Evolutionary conservation across 2,888 invertebrate species (phyloP).

Genomic region (Zaprionus lineosus): DNA sequence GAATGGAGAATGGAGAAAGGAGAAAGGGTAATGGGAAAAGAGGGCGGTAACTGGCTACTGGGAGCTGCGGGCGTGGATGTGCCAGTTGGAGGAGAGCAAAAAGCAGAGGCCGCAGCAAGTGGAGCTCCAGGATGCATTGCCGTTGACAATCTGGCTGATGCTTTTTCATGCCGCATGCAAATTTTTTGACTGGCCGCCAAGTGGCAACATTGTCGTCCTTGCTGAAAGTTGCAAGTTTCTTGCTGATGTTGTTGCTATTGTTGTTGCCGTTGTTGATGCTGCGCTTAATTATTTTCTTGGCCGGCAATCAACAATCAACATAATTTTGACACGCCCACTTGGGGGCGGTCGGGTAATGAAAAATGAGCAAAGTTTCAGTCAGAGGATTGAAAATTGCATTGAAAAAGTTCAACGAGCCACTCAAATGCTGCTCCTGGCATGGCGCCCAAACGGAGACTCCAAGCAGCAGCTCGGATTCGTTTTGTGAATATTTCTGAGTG

Average conservation of each 20-base stretch:
- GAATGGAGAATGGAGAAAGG: no score
- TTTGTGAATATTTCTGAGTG: no score
- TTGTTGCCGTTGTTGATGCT: constrained; percentile 28
- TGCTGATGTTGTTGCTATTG: constrained; percentile 1
- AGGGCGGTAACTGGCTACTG: no score
- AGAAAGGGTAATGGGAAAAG: no score
- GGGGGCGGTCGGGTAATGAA: constrained; percentile 47
- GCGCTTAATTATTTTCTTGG: constrained; percentile 72
- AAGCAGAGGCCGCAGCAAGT: constrained; percentile 12
- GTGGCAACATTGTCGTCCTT: constrained; percentile 30
- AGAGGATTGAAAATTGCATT: constrained; percentile 11
- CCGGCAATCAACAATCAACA: constrained; percentile 69
- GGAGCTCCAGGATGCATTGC: constrained; percentile 28
- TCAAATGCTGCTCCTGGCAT: constrained; percentile 22
- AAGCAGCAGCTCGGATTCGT: no score
- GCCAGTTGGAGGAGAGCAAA: constrained; percentile 10
- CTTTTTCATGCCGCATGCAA: constrained; percentile 45
- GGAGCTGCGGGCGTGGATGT: no score
- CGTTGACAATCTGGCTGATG: constrained; percentile 58
- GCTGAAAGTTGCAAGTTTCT: constrained; percentile 14
- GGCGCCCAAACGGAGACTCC: no score
- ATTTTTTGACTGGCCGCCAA: constrained; percentile 64
- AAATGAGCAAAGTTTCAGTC: constrained; percentile 56
- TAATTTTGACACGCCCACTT: constrained; percentile 66
- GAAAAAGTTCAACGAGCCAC: constrained; percentile 28